These are phyloP conservation scores for Poeciliopsis paucimaculata DNA, from an alignment of 2,797 vertebrate genomes.

Conservation along the genomic window DNA sequence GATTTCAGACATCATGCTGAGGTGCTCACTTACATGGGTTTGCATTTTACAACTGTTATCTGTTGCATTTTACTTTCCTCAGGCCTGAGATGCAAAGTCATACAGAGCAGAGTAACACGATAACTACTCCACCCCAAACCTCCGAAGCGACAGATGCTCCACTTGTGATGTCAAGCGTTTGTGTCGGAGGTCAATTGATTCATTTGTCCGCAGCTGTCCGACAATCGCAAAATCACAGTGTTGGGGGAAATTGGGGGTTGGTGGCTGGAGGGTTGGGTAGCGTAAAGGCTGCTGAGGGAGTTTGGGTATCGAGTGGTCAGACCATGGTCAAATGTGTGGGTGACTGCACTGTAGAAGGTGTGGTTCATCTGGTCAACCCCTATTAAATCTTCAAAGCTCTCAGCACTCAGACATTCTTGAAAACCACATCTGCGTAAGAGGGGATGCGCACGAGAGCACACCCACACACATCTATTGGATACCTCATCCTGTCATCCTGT, in stretches of 20 bases:
- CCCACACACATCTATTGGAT: slow-evolving; percentile 27
- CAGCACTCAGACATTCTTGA: slow-evolving; percentile 73
- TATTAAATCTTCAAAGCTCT: slow-evolving; percentile 78
- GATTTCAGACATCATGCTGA: background rate
- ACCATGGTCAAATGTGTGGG: slow-evolving; percentile 60
- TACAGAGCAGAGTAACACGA: slow-evolving; percentile 54
- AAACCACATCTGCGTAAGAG: slow-evolving; percentile 72
- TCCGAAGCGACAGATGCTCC: slow-evolving; percentile 71
- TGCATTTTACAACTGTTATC: slow-evolving; percentile 5
- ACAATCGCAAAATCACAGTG: slow-evolving; percentile 37
- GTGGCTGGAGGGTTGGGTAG: background rate
- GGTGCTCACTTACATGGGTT: background rate
- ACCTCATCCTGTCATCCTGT: slow-evolving; percentile 29
- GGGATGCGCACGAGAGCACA: slow-evolving; percentile 20
- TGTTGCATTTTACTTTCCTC: slow-evolving; percentile 31
- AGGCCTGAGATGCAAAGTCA: slow-evolving; percentile 31
- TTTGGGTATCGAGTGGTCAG: slow-evolving; percentile 47
- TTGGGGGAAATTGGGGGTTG: background rate
- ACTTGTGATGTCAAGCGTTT: slow-evolving; percentile 64
- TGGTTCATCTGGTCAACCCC: slow-evolving; percentile 79
- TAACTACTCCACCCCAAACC: slow-evolving; percentile 15
- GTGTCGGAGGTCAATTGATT: slow-evolving; percentile 77
- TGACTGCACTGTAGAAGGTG: slow-evolving; percentile 61
- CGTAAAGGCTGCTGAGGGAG: slow-evolving; percentile 34
- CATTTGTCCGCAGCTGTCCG: slow-evolving; percentile 69